Evolutionary conservation across 2,113 vertebrate genomes (phyloP), one percentile per base, ranked within the genome.

Genomic region (Dascyllus trimaculatus): DNA sequence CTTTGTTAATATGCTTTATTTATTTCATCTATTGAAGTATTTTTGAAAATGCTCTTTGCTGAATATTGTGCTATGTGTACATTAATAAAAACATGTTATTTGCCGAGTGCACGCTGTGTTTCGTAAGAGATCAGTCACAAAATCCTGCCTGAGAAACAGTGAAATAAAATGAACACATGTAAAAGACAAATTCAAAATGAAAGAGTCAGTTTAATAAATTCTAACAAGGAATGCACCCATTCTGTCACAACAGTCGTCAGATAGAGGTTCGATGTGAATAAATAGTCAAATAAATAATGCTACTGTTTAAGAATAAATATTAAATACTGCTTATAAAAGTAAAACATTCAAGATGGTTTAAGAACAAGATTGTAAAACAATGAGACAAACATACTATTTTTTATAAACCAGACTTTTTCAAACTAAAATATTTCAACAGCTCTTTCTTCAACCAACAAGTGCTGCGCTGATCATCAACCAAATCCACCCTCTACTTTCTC

Each of bases 271-370:
- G 46, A 19, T 67, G 53, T 21, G 9, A 72, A 79, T 80, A 78
- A 81, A 87, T 76, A 82, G 11, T 66, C 2, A 60, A 83, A 79
- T 86, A 85, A 78, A 85, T 78, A 61, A 5, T 32, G n/a, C 26
- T 29, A 35, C 40, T 40, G 2, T 48, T 22, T 64, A 66, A 43
- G 0, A 64, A 80, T 86, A 81, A 60, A 80, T 85, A 84, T 60
- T 63, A 75, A 80, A 74, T 80, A 58, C 2, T 60, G 21, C 64
- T 68, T n/a, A 32, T 18, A 76, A 71, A 78, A 68, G 51, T 4
- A 9, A 5, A 51, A 77, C 53, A 60, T 35, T 10, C 6, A 67
- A 75, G 14, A 45, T 59, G 18, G 9, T 49, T 66, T 22, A 49
- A 64, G 59, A 85, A 75, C 71, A 65, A 69, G 45, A 72, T 67